phyloP scores from a whole-genome alignment of 2,113 vertebrate genomes.

The Prinia subflava region DNA sequence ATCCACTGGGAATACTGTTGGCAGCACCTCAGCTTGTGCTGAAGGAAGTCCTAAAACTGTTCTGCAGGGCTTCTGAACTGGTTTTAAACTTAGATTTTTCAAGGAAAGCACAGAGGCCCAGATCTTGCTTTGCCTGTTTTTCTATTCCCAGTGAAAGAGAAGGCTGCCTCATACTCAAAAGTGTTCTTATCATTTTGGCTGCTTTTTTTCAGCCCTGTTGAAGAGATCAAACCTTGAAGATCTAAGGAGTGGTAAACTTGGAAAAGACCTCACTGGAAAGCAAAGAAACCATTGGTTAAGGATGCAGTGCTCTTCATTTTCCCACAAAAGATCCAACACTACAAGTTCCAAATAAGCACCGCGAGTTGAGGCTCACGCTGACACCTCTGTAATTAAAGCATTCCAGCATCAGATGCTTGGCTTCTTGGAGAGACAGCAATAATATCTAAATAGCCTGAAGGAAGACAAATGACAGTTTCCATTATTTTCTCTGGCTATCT shows the following conservation, averaged over 20 bases:
- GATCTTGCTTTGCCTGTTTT: background rate
- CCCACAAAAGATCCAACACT: background rate
- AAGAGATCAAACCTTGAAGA: background rate
- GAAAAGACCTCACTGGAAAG: background rate
- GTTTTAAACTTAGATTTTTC: background rate
- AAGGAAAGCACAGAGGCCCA: background rate
- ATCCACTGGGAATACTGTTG: background rate
- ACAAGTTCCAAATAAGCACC: background rate
- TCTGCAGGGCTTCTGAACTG: background rate
- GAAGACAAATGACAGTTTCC: constrained; percentile 20
- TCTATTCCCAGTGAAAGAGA: background rate
- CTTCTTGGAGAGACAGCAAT: constrained; percentile 6
- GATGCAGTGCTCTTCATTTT: background rate
- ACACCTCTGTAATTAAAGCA: constrained; percentile 5
- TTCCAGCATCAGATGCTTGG: background rate
- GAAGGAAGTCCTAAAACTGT: background rate
- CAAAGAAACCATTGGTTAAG: background rate
- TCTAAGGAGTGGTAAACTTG: background rate
- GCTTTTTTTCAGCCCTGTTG: background rate
- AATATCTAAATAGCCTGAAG: background rate
- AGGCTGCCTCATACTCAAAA: background rate
- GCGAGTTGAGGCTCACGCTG: background rate
- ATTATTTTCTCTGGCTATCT: constrained; percentile 43
- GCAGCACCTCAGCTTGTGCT: background rate
- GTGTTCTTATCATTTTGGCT: background rate